Evolutionary conservation across 2,888 invertebrate species (phyloP).

Genomic region (Agriopis aurantiaria): DNA sequence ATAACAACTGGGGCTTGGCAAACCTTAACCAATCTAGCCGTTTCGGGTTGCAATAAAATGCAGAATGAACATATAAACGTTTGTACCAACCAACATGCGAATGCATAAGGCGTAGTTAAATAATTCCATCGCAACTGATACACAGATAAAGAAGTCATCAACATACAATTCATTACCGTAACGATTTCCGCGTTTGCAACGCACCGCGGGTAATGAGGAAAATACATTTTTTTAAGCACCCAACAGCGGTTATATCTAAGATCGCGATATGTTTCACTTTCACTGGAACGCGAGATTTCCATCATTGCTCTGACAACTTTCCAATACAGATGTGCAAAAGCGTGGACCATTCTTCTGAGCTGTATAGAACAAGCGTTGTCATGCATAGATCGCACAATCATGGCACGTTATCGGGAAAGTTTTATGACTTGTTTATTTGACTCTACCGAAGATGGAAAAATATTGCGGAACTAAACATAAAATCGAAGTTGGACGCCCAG

Average conservation of each 20-base stretch:
- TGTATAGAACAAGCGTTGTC: slow-evolving; percentile 64
- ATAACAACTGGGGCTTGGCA: slow-evolving; percentile 46
- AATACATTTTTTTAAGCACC: slow-evolving; percentile 54
- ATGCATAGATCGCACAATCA: slow-evolving; percentile 68
- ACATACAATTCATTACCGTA: slow-evolving; percentile 54
- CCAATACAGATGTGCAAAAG: slow-evolving; percentile 73
- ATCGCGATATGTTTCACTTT: slow-evolving; percentile 53
- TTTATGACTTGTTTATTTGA: slow-evolving; percentile 48
- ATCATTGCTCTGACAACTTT: slow-evolving; percentile 77
- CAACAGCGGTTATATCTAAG: slow-evolving; percentile 41
- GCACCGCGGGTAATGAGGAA: slow-evolving; percentile 68
- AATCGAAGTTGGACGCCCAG: slow-evolving; percentile 20
- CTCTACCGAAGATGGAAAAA: slow-evolving; percentile 42
- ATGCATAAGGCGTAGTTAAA: slow-evolving; percentile 47
- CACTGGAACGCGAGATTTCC: slow-evolving; percentile 65
- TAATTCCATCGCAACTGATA: slow-evolving; percentile 46
- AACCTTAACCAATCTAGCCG: slow-evolving; percentile 53
- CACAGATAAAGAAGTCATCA: slow-evolving; percentile 47
- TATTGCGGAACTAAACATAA: slow-evolving; percentile 18
- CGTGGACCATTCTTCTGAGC: slow-evolving; percentile 64
- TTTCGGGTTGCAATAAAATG: slow-evolving; percentile 57
- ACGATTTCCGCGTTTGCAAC: slow-evolving; percentile 66
- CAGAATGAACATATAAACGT: slow-evolving; percentile 42
- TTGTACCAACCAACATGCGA: slow-evolving; percentile 50
- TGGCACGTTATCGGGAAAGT: slow-evolving; percentile 69